Base-by-base conservation (phyloP, 2,797 vertebrate species). In the Anguilla obscura region DNA sequence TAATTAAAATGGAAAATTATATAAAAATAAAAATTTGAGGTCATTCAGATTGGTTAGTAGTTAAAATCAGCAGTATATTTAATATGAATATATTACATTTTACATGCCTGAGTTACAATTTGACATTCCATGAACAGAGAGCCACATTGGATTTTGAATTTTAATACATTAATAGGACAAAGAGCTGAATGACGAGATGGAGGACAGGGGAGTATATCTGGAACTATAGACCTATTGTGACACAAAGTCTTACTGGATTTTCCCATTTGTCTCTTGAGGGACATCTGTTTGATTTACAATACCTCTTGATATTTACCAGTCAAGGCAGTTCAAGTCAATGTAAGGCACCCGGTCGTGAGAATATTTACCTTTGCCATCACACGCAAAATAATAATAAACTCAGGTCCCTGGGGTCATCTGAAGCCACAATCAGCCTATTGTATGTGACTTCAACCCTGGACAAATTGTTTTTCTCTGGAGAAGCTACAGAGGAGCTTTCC, bases 271-370 rank as follows among this genome's bases (percentile, higher is more conserved):
- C 36, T 45, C 74, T 71, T 8, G 3, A 40, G 74, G 74, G 16
- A 79, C 30, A 8, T 79, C 74, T 45, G 4, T 79, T 79, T 79
- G 74, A 79, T 79, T 40, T 79, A 40, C 3, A 79, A 79, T 79
- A 21, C 74, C 74, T 45, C 74, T 79, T 79, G 74, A 79, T 36
- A 76, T 76, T 76, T 76, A 76, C 36, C 36, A 79, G 74, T 79
- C 74, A 79, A 79, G 33, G 2, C 74, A 18, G 74, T 18, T 79
- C 36, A 40, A 79, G 71, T 76, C 71, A 36, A 76, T 76, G 33
- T 76, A 76, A 40, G 33, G 45, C 74, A 40, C 33, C 33, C 74
- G 36, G 12, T 3, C 16, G 30, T 16, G 5, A 79, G 36, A 45
- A 45, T 45, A 21, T 79, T 79, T 45, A 79, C 36, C 36, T 79